Conservation (phyloP, 2,113 vertebrate species). For the Melanerpes formicivorus region DNA sequence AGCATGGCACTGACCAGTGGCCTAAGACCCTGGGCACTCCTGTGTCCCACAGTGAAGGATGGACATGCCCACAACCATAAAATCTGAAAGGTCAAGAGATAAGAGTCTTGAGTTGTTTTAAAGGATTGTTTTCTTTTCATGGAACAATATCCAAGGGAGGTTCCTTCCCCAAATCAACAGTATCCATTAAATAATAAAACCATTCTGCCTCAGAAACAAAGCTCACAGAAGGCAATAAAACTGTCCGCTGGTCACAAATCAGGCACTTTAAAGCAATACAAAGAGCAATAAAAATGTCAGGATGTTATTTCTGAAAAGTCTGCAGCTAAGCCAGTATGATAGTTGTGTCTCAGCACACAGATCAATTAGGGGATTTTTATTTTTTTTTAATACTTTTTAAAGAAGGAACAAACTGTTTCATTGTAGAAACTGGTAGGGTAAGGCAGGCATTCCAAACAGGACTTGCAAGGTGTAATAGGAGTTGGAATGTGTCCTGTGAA, state of each 20-base stretch:
- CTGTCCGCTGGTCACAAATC: conserved; percentile 11
- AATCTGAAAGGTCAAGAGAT: neutral
- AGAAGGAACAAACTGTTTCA: neutral
- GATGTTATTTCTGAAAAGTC: neutral
- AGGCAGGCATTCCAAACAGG: neutral
- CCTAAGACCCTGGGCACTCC: neutral
- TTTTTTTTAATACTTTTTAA: neutral
- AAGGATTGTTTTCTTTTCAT: neutral
- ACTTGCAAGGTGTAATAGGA: neutral
- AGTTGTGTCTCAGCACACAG: neutral
- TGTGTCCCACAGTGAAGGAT: rapidly evolving
- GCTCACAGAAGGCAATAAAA: conserved; percentile 38
- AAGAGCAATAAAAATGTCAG: conserved; percentile 7
- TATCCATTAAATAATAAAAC: neutral
- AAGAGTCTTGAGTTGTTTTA: neutral
- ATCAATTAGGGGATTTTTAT: neutral
- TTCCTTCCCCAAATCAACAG: conserved; percentile 13
- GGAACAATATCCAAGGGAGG: neutral
- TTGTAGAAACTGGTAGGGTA: neutral
- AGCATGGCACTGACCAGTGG: neutral
- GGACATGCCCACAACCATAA: neutral
- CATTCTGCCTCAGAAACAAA: neutral
- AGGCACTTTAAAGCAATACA: conserved; percentile 15
- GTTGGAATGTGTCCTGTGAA: neutral
- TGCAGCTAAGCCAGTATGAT: neutral